Base-by-base conservation (phyloP, 2,888 invertebrate species). In the Arge pagana region DNA sequence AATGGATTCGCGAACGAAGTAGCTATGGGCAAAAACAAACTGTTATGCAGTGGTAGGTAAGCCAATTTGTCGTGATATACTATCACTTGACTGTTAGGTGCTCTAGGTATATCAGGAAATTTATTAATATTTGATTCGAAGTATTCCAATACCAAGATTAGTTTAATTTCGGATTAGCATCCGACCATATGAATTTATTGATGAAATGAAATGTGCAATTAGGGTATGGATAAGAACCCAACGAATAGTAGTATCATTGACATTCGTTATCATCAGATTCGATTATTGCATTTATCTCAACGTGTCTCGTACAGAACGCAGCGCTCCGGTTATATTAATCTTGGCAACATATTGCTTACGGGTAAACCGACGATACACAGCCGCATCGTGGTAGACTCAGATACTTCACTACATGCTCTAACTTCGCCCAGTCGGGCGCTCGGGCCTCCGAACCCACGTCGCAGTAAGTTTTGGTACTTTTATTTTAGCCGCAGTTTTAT, bases 341-440 rank as follows among this genome's bases (percentile, higher is more conserved):
- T n/a, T 21, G 19, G 19, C 4, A n/a, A 37, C 23, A 24, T 24
- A 24, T 24, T 40, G 24, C 23, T 40, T 23, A 15, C 2, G 24
- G 13, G 39, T 6, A 7, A 40, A 40, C 13, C 24, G 7, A 40
- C 13, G 39, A 40, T n/a, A n/a, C n/a, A n/a, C n/a, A n/a, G n/a
- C n/a, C n/a, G n/a, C n/a, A n/a, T n/a, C n/a, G n/a, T n/a, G n/a
- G n/a, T n/a, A n/a, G n/a, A 26, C 26, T 26, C 8, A 26, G 5
- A 8, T n/a, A 26, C 26, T 26, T 26, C 36, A 8, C 15, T 18
- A 36, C 36, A 36, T 16, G 36, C 36, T n/a, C 13, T 36, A 36
- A 36, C 36, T 36, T 36, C 36, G 16, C 8, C 13, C 36, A 36
- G 36, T n/a, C 36, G 8, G 37, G 21, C 37, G 37, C 37, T 37